Percentiles rank a stretch among this genome's conserved stretches.
phyloP scores from a whole-genome alignment of 2,797 vertebrate species.

The Characodon lateralis region DNA sequence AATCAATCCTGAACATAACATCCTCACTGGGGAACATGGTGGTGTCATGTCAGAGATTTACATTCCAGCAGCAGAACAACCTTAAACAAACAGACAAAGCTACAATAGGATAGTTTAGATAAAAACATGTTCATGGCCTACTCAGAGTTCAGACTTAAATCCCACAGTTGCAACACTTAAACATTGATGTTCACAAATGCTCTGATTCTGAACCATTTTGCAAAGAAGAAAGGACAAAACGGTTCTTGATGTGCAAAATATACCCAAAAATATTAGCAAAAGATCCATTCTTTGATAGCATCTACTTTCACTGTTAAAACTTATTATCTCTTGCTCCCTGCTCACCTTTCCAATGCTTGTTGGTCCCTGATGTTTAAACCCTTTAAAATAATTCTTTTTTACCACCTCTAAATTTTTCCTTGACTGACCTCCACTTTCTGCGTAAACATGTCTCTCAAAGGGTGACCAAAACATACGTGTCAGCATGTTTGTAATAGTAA shows the following conservation, averaged over 20 bases:
- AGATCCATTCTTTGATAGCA: background rate
- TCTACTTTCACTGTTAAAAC: conserved; percentile 32
- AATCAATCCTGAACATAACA: too few relatives aligned
- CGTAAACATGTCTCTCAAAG: conserved; percentile 22
- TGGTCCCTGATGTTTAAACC: conserved; percentile 54
- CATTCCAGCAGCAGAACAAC: too few relatives aligned
- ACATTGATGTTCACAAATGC: background rate
- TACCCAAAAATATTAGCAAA: background rate
- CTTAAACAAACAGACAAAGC: too few relatives aligned
- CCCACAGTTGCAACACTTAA: background rate
- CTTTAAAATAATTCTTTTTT: conserved; percentile 34
- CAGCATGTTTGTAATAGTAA: conserved; percentile 57
- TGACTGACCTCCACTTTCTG: conserved; percentile 4
- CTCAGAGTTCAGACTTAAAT: background rate
- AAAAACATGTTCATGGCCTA: background rate
- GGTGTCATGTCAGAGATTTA: too few relatives aligned
- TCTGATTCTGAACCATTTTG: background rate
- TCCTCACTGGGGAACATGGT: too few relatives aligned
- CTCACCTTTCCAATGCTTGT: conserved; percentile 39
- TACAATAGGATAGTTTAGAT: too few relatives aligned
- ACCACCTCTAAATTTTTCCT: conserved; percentile 1
- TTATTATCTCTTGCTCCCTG: background rate
- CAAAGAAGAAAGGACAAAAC: background rate
- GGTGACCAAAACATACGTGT: conserved; percentile 15
- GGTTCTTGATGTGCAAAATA: background rate